Evolutionary conservation across 2,113 vertebrate species (phyloP), one percentile per base, ranked within the genome.

Genomic region (Todiramphus chloris): DNA sequence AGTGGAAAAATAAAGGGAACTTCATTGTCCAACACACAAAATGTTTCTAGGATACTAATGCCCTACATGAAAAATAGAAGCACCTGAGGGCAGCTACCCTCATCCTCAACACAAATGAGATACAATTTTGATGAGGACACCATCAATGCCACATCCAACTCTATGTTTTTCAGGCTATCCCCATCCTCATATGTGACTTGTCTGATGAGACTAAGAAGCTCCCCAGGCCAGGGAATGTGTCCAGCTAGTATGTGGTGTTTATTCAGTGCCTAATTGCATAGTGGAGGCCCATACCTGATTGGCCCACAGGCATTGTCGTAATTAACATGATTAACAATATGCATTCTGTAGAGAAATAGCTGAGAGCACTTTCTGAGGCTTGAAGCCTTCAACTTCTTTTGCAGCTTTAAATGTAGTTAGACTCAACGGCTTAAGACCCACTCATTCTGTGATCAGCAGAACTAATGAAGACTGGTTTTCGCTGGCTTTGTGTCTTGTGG

Each of bases 291-390:
- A 39, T 51, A 84, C 14, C 48, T 60, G 48, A 76, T 59, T 81
- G 84, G 69, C 46, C 31, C 17, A 17, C 6, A 64, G 16, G 0
- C 83, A 60, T 8, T 39, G 19, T 16, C 68, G 51, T 51, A 95
- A 93, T 84, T 82, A 84, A 70, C 39, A 39, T 79, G 10, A 94
- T 58, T 79, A 77, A 87, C 53, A 90, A 69, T 48, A 56, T 13
- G n/a, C 1, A 0, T 80, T 92, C 51, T 77, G 30, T 43, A 77
- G 59, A 85, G 43, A 89, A 95, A 75, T 48, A 55, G 13, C 16
- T 59, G 31, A 88, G 33, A 76, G 14, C 39, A 33, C 12, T 28
- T 88, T 90, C 51, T 64, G 87, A 77, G 19, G 18, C 43, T 72
- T 39, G 66, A 78, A 93, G 50, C 18, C 39, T 73, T 64, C 44